Evolutionary conservation across 2,797 vertebrate genomes (phyloP).

Genomic region (Naso thynnoides): DNA sequence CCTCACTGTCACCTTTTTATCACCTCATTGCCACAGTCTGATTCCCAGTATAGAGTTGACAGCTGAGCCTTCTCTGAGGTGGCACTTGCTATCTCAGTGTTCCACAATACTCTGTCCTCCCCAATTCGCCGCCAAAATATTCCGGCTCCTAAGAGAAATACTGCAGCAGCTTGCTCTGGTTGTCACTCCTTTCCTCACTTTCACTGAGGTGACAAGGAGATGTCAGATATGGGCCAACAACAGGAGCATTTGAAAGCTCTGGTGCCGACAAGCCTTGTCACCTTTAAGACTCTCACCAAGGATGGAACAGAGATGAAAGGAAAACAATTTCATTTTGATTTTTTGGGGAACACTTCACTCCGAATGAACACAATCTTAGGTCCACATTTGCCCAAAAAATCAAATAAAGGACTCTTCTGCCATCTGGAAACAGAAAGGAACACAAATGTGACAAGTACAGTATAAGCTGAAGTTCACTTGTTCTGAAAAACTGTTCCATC

Average conservation of each 20-base stretch:
- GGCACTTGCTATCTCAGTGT: slow-evolving; percentile 41
- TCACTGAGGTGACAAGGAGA: slow-evolving; percentile 58
- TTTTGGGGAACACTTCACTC: slow-evolving; percentile 17
- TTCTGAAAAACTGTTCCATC: neutral
- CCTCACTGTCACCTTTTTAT: slow-evolving; percentile 73
- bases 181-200: slow-evolving; percentile 52
- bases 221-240: slow-evolving; percentile 60
- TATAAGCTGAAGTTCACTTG: neutral
- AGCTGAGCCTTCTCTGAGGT: slow-evolving; percentile 58
- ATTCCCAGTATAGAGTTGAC: slow-evolving; percentile 57
- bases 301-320: slow-evolving; percentile 35
- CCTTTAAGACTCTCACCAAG: slow-evolving; percentile 47
- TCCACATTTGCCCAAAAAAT: slow-evolving; percentile 17
- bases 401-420: neutral
- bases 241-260: slow-evolving; percentile 53
- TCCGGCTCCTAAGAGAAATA: slow-evolving; percentile 34
- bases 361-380: slow-evolving; percentile 21
- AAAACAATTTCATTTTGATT: slow-evolving; percentile 21
- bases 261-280: slow-evolving; percentile 52
- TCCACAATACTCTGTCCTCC: slow-evolving; percentile 39
- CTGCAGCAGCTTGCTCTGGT: slow-evolving; percentile 2
- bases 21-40: slow-evolving; percentile 73
- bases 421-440: slow-evolving; percentile 9
- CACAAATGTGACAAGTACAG: neutral
- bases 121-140: slow-evolving; percentile 26